A percentile compares a stretch with the other conserved stretches of the same genome.
These are phyloP conservation scores for Perizoma affinitatum DNA, from an alignment of 2,888 invertebrate species.

Conservation along the genomic window DNA sequence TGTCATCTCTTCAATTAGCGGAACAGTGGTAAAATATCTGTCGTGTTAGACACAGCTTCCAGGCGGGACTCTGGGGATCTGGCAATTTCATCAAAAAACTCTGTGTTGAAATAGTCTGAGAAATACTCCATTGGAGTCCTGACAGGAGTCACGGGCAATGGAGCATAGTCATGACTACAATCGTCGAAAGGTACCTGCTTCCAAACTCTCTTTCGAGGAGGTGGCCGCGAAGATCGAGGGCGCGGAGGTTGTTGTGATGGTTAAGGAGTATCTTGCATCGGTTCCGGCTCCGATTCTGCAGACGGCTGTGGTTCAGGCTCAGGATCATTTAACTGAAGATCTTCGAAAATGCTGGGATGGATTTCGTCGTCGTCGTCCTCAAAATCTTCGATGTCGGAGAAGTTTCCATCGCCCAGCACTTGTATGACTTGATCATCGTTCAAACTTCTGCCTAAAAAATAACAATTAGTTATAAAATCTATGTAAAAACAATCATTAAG, in stretches of 20 bases:
- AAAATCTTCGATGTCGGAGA: constrained; percentile 1
- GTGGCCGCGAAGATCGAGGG: neutral
- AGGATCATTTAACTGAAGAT: neutral
- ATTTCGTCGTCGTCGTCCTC: neutral
- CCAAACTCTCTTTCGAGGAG: constrained; percentile 8
- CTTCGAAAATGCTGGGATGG: no score
- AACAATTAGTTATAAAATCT: neutral
- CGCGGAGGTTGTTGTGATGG: no score
- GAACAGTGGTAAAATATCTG: constrained; percentile 39
- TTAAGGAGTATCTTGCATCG: no score
- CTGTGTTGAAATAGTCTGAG: no score
- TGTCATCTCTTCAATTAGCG: constrained; percentile 37
- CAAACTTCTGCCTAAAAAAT: neutral
- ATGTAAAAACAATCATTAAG: neutral
- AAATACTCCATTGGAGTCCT: no score
- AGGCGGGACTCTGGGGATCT: constrained; percentile 27
- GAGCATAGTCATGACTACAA: constrained; percentile 11
- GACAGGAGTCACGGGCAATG: constrained; percentile 8
- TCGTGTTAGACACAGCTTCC: constrained; percentile 43
- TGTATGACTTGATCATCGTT: neutral
- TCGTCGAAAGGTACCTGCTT: constrained; percentile 16
- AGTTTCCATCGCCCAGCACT: neutral
- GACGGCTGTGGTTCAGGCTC: neutral
- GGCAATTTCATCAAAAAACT: no score
- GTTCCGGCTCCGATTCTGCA: neutral